Percentiles rank a stretch among this genome's conserved stretches.
phyloP scores from a whole-genome alignment of 2,797 vertebrate genomes.

The Hylomyscus alleni region DNA sequence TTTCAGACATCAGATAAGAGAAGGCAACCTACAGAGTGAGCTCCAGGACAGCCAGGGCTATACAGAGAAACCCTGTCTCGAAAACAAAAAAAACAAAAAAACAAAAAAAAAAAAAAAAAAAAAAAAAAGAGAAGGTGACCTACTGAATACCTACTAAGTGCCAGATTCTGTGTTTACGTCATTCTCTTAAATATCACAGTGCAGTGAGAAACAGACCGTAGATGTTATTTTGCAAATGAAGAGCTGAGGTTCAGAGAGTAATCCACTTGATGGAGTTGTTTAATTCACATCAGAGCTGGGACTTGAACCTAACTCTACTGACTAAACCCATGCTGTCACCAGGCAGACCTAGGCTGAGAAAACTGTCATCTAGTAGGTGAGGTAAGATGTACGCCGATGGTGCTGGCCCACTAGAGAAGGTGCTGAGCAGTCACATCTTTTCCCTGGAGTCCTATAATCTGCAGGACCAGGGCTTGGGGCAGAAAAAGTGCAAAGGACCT shows the following conservation, averaged over 20 bases:
- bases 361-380: slow-evolving; percentile 14
- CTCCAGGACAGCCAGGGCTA: too few relatives aligned
- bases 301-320: slow-evolving; percentile 27
- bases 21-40: too few relatives aligned
- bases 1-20: slow-evolving; percentile 56
- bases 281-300: slow-evolving; percentile 24
- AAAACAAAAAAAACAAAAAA: too few relatives aligned
- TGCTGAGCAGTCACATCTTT: background rate
- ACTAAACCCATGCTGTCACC: background rate
- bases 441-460: background rate
- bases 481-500: background rate
- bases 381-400: slow-evolving; percentile 4
- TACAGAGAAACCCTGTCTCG: too few relatives aligned
- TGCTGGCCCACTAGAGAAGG: background rate
- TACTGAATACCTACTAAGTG: slow-evolving; percentile 5
- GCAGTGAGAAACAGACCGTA: background rate
- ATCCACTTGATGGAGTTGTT: background rate
- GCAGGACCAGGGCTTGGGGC: background rate
- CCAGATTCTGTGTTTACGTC: background rate
- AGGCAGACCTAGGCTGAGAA: slow-evolving; percentile 37
- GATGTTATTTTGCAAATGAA: background rate
- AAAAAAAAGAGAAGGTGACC: background rate
- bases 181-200: background rate
- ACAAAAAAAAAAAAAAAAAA: too few relatives aligned
- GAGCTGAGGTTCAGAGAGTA: slow-evolving; percentile 17